Percentiles rank a stretch among this genome's conserved stretches.
These are phyloP conservation scores for Biston stratarius DNA, from an alignment of 2,888 invertebrate genomes.

Conservation along the genomic window DNA sequence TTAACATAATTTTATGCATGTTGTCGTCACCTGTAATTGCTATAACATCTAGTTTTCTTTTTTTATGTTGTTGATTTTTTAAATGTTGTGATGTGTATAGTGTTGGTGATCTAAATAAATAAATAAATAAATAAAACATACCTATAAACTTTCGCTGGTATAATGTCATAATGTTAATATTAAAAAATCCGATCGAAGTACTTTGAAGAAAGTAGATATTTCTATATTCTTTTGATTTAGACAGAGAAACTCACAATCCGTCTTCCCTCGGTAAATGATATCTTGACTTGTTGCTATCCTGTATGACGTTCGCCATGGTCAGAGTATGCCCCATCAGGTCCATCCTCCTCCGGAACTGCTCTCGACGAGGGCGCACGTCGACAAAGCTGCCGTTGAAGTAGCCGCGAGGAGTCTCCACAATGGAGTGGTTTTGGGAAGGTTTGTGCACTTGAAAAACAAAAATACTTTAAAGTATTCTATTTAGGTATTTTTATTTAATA, in stretches of 20 bases:
- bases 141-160: too few species aligned
- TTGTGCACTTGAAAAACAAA: conserved; percentile 62
- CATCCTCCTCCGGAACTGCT: conserved; percentile 63
- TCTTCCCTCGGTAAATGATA: conserved; percentile 67
- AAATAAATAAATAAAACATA: too few species aligned
- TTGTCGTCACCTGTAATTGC: too few species aligned
- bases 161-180: too few species aligned
- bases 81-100: too few species aligned
- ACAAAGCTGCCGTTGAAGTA: conserved; percentile 58
- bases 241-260: conserved; percentile 58
- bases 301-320: conserved; percentile 72
- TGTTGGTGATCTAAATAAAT: too few species aligned
- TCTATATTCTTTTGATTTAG: too few species aligned
- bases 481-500: not conserved
- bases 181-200: not conserved
- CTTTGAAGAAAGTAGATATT: too few species aligned
- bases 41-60: too few species aligned
- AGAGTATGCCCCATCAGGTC: conserved; percentile 67
- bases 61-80: too few species aligned
- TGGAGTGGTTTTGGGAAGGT: conserved; percentile 53
- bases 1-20: too few species aligned
- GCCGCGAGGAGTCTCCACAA: conserved; percentile 58
- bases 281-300: conserved; percentile 67
- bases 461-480: not conserved
- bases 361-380: conserved; percentile 61